Evolutionary conservation across 2,113 vertebrate species (phyloP).

Genomic region (Silurus meridionalis): DNA sequence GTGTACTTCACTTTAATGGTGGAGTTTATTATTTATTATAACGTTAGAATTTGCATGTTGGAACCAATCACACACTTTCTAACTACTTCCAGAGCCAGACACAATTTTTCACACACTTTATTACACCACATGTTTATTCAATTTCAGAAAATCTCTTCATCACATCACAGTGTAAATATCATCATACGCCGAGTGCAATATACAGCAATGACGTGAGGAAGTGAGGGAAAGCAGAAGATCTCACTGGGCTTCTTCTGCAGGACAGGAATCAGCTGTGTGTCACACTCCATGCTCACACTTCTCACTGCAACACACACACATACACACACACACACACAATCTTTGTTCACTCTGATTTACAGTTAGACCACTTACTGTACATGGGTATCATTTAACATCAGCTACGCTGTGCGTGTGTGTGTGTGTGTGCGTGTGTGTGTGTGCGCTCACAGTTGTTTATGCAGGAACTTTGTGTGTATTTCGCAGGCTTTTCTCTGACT

Average conservation of each 20-base stretch:
- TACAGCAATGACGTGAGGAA: too few relatives aligned
- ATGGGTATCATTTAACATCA: too few relatives aligned
- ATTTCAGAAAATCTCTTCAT: neutral
- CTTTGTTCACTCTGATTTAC: neutral
- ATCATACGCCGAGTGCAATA: neutral
- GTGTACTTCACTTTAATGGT: neutral
- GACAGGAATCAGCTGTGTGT: neutral
- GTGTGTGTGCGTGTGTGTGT: neutral
- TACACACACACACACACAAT: neutral
- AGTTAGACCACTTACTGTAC: too few relatives aligned
- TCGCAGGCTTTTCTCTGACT: constrained; percentile 48
- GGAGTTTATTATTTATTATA: too few relatives aligned
- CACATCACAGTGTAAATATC: neutral
- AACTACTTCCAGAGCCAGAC: too few relatives aligned
- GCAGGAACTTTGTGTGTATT: constrained; percentile 30
- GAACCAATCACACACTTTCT: too few relatives aligned
- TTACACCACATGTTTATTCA: neutral
- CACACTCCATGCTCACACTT: neutral
- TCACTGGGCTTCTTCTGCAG: neutral
- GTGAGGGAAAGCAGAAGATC: neutral
- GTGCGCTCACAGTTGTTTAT: constrained; percentile 38
- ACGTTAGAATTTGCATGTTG: too few relatives aligned
- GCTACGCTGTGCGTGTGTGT: neutral
- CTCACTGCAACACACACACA: constrained; percentile 13
- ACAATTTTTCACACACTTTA: too few relatives aligned